Conservation (phyloP, 30 jellyfish, hydroid and myxozoan species). For the Rhopilema esculentum region DNA sequence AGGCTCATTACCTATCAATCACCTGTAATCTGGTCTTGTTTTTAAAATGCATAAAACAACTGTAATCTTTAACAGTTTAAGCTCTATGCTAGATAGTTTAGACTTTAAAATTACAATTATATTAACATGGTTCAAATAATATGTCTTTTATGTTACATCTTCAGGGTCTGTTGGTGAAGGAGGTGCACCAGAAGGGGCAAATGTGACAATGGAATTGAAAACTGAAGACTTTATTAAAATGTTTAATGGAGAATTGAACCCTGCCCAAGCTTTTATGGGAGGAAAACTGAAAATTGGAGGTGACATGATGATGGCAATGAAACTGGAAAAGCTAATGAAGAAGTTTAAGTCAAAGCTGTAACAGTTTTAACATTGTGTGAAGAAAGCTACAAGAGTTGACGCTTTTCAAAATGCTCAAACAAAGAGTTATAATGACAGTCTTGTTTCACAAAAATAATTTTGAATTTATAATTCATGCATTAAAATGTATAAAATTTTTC, state of each 20-base stretch:
- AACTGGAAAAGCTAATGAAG: conserved; percentile 96
- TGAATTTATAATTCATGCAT: too few species aligned
- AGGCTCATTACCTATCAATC: too few species aligned
- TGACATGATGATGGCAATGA: conserved; percentile 95
- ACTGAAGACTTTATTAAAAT: conserved; percentile 87
- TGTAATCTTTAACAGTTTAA: too few species aligned
- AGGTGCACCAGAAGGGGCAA: conserved; percentile 71
- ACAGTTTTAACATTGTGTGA: neutral
- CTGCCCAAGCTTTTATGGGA: conserved; percentile 97
- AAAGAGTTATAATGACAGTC: neutral
- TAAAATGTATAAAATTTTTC: too few species aligned
- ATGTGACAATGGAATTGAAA: conserved; percentile 77
- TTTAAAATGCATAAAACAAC: too few species aligned
- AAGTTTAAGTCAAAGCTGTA: conserved; percentile 81
- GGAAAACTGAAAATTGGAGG: conserved; percentile 93
- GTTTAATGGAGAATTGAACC: conserved; percentile 89
- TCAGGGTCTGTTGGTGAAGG: conserved; percentile 82
- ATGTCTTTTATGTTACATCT: too few species aligned
- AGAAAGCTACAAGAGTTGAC: neutral
- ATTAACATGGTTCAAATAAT: too few species aligned
- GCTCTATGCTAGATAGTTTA: too few species aligned
- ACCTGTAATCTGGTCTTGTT: too few species aligned
- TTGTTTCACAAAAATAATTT: too few species aligned
- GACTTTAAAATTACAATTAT: too few species aligned
- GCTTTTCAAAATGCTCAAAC: neutral